phyloP scores from a whole-genome alignment of 2,888 invertebrate genomes.

The Ceriagrion tenellum region DNA sequence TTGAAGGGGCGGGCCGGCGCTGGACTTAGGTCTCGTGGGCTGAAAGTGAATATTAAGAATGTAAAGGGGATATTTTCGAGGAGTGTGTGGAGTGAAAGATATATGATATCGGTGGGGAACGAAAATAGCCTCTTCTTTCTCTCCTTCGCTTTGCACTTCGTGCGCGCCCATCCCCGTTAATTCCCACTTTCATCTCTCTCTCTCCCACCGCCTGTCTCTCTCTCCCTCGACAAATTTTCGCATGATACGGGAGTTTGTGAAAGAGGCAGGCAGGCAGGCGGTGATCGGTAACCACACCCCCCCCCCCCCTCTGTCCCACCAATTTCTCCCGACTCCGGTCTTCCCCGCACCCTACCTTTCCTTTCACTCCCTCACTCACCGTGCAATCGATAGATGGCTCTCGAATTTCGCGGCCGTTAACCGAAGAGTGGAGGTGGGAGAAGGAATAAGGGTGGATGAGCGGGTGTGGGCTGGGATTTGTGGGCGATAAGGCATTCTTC shows the following conservation, averaged over 20 bases:
- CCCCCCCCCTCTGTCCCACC: background rate
- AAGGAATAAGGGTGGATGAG: background rate
- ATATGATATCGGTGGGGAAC: too few species aligned
- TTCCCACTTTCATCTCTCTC: background rate
- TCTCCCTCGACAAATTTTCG: background rate
- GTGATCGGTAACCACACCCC: background rate
- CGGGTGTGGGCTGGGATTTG: background rate
- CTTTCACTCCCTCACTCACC: background rate
- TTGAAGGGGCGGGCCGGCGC: too few species aligned
- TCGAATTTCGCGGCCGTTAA: conserved; percentile 38
- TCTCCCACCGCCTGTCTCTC: background rate
- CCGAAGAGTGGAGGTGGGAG: background rate
- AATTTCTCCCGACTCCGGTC: background rate
- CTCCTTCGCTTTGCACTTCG: background rate
- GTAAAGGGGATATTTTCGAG: too few species aligned
- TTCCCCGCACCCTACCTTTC: background rate
- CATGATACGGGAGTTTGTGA: background rate
- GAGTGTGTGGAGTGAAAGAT: too few species aligned
- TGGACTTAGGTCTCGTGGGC: too few species aligned
- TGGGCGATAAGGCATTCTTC: too few species aligned
- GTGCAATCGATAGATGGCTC: conserved; percentile 31
- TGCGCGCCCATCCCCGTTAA: background rate
- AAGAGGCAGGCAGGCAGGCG: background rate
- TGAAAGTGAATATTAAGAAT: too few species aligned
- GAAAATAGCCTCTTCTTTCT: background rate